These are phyloP conservation scores for Lycodopsis pacificus DNA, from an alignment of 2,797 vertebrate species.

Conservation along the genomic window DNA sequence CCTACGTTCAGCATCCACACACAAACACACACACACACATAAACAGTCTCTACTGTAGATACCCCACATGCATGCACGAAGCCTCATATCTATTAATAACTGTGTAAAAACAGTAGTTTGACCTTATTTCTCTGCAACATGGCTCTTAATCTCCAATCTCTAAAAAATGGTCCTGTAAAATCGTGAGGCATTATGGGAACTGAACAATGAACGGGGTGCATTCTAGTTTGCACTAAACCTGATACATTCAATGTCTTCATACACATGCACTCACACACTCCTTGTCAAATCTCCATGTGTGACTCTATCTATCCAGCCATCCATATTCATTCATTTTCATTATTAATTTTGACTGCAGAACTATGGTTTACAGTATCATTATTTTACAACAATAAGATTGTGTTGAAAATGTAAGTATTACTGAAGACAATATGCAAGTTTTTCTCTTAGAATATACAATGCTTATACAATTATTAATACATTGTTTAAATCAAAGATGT, in stretches of 20 bases:
- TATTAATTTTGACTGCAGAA: not conserved
- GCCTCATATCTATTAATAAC: slow-evolving; percentile 20
- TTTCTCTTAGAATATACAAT: not conserved
- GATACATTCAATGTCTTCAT: slow-evolving; percentile 3
- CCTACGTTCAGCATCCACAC: slow-evolving; percentile 25
- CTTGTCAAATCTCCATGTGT: not conserved
- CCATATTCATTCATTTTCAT: not conserved
- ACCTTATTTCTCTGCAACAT: slow-evolving; percentile 31
- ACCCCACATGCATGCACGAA: slow-evolving; percentile 3
- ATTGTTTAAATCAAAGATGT: not conserved
- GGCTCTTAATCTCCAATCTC: slow-evolving; percentile 28
- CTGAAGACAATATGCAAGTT: not conserved
- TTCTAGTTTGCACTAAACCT: slow-evolving; percentile 13
- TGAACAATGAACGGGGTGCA: slow-evolving; percentile 7
- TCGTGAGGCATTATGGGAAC: slow-evolving; percentile 12
- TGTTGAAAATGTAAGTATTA: not conserved
- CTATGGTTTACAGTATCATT: not conserved
- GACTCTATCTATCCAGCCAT: not conserved
- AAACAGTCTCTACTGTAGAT: slow-evolving; percentile 15
- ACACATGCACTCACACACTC: not conserved
- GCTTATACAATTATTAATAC: not conserved
- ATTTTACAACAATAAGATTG: not conserved
- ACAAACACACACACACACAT: not conserved
- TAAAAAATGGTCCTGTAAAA: slow-evolving; percentile 12
- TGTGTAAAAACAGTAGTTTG: slow-evolving; percentile 19